Evolutionary conservation across 2,888 invertebrate species (phyloP).

Genomic region (Operophtera brumata): DNA sequence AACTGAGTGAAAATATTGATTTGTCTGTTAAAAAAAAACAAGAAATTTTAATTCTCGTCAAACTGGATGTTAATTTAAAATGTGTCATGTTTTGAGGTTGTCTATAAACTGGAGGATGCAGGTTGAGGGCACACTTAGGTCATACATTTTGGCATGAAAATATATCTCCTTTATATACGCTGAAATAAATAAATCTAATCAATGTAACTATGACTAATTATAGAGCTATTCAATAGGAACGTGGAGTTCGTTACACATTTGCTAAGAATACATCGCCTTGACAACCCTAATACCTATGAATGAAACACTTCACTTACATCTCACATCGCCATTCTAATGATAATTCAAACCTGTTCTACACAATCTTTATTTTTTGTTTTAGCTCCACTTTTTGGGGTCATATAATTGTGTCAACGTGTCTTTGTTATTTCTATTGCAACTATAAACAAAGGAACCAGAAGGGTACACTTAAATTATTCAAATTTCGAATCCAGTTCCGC

Average conservation of each 20-base stretch:
- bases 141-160: too few species aligned
- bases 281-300: constrained; percentile 54
- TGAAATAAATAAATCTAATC: too few species aligned
- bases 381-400: constrained; percentile 55
- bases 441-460: constrained; percentile 60
- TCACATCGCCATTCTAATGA: constrained; percentile 75
- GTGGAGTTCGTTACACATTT: background rate
- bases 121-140: too few species aligned
- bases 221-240: background rate
- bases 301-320: constrained; percentile 70
- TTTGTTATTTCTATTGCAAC: constrained; percentile 58
- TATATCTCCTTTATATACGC: too few species aligned
- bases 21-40: too few species aligned
- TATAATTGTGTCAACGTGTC: constrained; percentile 74
- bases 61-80: too few species aligned
- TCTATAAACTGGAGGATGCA: too few species aligned
- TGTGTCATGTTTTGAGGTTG: too few species aligned
- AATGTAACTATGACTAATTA: too few species aligned
- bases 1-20: too few species aligned
- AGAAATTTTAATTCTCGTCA: too few species aligned
- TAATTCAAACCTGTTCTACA: constrained; percentile 77
- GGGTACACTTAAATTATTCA: constrained; percentile 65
- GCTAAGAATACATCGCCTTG: background rate
- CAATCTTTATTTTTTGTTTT: constrained; percentile 78
- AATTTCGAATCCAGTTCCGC: constrained; percentile 41